A percentile compares a stretch with the other conserved stretches of the same genome.
Evolutionary conservation across 2,797 vertebrate species (phyloP).

Genomic region (Anabas testudineus): DNA sequence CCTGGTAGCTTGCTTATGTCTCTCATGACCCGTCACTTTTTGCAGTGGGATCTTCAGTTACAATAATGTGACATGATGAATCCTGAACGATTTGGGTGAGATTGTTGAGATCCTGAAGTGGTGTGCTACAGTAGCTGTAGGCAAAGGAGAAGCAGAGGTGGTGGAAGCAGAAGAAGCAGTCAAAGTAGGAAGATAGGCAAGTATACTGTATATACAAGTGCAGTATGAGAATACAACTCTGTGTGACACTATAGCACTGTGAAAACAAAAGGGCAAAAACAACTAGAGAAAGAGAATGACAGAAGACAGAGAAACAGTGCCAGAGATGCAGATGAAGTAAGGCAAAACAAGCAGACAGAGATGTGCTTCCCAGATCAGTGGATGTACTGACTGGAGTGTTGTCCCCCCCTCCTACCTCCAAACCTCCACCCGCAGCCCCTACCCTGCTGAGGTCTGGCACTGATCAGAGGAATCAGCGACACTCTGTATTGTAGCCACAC

Average conservation of each 20-base stretch:
- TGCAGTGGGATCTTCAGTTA: not conserved
- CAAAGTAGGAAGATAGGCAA: slow-evolving; percentile 8
- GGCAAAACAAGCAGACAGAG: slow-evolving; percentile 50
- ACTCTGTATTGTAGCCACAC: slow-evolving; percentile 57
- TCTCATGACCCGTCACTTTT: slow-evolving; percentile 3
- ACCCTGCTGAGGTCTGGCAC: slow-evolving; percentile 67
- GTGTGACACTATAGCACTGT: not conserved
- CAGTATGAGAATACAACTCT: not conserved
- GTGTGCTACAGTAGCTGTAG: not conserved
- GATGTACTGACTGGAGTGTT: slow-evolving; percentile 46
- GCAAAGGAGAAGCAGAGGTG: not conserved
- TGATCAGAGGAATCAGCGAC: slow-evolving; percentile 64
- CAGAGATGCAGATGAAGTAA: slow-evolving; percentile 33
- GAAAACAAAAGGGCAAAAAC: slow-evolving; percentile 11
- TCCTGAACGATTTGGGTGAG: not conserved
- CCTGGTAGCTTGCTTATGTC: slow-evolving; percentile 12
- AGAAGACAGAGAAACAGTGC: slow-evolving; percentile 11
- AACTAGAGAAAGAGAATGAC: slow-evolving; percentile 10
- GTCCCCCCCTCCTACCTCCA: not conserved
- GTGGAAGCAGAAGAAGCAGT: not conserved
- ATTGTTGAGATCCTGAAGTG: not conserved
- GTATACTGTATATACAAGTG: not conserved
- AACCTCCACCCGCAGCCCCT: slow-evolving; percentile 24
- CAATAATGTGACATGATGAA: not conserved
- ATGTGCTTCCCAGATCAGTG: slow-evolving; percentile 65